Evolutionary conservation across 92 coral and sea anemone genomes (phyloP).

Genomic region (Porites evermanni): DNA sequence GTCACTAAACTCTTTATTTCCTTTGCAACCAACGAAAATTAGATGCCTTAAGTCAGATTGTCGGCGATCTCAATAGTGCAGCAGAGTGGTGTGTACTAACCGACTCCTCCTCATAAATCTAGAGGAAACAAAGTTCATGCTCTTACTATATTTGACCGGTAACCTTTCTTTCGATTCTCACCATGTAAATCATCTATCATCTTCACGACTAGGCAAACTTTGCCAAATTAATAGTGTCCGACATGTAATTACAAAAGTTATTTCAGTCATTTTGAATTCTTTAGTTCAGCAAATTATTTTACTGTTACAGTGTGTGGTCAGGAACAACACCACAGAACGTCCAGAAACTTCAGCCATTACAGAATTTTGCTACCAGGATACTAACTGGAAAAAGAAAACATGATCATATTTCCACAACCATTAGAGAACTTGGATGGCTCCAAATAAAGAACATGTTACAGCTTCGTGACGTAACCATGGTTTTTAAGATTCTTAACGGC

Average conservation of each 20-base stretch:
- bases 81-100: constrained; percentile 4
- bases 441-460: neutral
- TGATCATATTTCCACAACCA: neutral
- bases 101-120: neutral
- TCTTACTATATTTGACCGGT: neutral
- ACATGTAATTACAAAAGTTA: neutral
- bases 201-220: neutral
- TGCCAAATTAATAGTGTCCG: neutral
- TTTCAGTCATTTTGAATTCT: neutral
- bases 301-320: neutral
- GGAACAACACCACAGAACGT: neutral
- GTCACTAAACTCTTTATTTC: neutral
- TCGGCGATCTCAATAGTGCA: neutral
- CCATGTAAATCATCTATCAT: neutral
- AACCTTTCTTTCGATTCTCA: constrained; percentile 5
- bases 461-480: neutral
- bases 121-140: neutral
- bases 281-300: neutral
- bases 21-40: neutral
- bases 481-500: neutral
- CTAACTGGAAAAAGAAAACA: neutral
- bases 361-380: neutral
- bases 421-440: neutral
- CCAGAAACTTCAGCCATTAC: neutral
- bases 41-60: neutral